Evolutionary conservation across 2,888 invertebrate species (phyloP), one percentile per base, ranked within the genome.

Genomic region (Drosophila falleni): DNA sequence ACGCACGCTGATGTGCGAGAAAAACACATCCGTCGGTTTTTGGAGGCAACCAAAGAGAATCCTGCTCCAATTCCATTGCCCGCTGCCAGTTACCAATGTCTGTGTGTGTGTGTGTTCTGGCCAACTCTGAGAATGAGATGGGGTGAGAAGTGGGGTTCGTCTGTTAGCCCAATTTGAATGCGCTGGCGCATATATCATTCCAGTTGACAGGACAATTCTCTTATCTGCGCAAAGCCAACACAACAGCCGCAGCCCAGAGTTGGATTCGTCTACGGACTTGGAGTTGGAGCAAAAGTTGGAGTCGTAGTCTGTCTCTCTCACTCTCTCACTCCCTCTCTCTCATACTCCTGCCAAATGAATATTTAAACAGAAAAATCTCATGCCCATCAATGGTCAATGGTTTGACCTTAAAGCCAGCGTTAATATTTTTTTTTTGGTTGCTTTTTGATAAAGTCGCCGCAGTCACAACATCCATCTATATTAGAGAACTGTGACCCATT

Each of bases 141-240:
- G 10, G 5, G 16, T 13, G 31, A 23, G 39, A 0, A 37, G 35
- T n/a, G n/a, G 37, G 37, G 19, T 74, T 82, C 85, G 90, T 90
- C 88, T 82, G 89, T 87, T 90, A 91, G 91, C 93, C 92, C 92
- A 92, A 92, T 92, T 92, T 93, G 92, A 92, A 92, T 92, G 89
- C 92, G 91, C 92, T 91, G 90, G 91, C 92, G 91, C 94, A 95
- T 95, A 94, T 95, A 94, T 94, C 94, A 95, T 94, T 94, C 93
- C 93, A 93, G 94, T 94, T 94, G 94, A 94, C 94, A 94, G 94
- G 94, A 94, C 94, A 94, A 94, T 94, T 94, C 94, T 94, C 94
- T 94, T 94, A 94, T 94, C 94, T 94, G 93, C 89, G 85, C 89
- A 89, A 92, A 93, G 90, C 92, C 92, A 92, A 92, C 92, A 92